These are phyloP conservation scores for Xenops minutus DNA, from an alignment of 2,797 vertebrate genomes.

Conservation along the genomic window DNA sequence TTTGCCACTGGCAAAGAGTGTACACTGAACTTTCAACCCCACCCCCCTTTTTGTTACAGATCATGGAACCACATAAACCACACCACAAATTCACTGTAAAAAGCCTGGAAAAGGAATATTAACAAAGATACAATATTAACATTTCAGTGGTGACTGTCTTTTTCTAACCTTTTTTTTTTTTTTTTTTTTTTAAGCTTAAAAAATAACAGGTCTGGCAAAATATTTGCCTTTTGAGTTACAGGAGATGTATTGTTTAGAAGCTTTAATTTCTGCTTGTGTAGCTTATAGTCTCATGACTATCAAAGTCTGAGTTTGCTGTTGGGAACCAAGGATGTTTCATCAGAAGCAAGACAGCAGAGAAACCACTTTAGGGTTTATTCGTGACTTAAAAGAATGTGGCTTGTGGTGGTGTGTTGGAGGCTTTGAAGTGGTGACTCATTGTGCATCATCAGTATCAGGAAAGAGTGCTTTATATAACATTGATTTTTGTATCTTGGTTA, in stretches of 20 bases:
- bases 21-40: background rate
- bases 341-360: constrained; percentile 4
- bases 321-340: background rate
- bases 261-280: background rate
- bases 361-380: constrained; percentile 36
- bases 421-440: constrained; percentile 62
- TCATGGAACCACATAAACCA: background rate
- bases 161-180: background rate
- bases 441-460: constrained; percentile 54
- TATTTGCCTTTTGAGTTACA: background rate
- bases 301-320: background rate
- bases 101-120: background rate
- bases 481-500: constrained; percentile 25
- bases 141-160: background rate
- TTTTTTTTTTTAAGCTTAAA: background rate
- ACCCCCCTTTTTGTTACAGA: background rate
- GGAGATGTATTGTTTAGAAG: background rate
- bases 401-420: constrained; percentile 49
- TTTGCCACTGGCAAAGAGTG: accelerated
- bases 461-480: constrained; percentile 49
- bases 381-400: constrained; percentile 8
- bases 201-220: background rate
- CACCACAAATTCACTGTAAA: background rate
- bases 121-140: background rate
- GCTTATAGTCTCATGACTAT: background rate